phyloP scores from a whole-genome alignment of 2,113 vertebrate genomes.

The Vulpes lagopus region DNA sequence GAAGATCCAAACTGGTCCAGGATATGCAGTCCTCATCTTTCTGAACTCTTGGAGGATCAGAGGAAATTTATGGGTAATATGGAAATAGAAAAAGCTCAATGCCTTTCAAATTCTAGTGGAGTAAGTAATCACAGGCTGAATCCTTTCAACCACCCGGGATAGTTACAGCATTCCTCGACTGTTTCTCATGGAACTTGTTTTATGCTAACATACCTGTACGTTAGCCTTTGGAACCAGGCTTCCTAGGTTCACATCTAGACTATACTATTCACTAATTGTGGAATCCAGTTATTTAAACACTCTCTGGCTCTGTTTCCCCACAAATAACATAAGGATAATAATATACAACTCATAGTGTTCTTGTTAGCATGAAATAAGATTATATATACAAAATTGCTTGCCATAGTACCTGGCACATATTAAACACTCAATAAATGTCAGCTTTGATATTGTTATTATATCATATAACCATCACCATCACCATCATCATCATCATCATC shows the following conservation, averaged over 20 bases:
- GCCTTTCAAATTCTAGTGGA: neutral
- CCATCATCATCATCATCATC: neutral
- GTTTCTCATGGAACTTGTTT: neutral
- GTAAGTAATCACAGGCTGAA: neutral
- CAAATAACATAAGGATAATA: neutral
- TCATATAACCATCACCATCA: neutral
- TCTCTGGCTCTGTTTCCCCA: neutral
- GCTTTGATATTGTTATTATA: neutral
- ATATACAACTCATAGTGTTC: neutral
- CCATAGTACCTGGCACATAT: neutral
- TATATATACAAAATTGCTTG: neutral
- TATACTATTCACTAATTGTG: neutral
- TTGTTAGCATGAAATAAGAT: neutral
- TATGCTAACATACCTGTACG: accelerated
- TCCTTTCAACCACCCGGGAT: neutral
- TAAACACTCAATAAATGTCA: neutral
- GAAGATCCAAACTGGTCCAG: neutral
- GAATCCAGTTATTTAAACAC: neutral
- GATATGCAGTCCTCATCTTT: neutral
- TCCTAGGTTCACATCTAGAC: neutral
- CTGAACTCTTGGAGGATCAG: neutral
- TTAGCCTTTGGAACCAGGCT: neutral
- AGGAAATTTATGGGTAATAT: neutral
- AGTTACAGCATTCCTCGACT: accelerated
- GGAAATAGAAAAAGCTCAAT: neutral